Percentiles rank a stretch among this genome's conserved stretches.
Conservation (phyloP, 2,888 invertebrate species). For the Drosophila paramelanica region DNA sequence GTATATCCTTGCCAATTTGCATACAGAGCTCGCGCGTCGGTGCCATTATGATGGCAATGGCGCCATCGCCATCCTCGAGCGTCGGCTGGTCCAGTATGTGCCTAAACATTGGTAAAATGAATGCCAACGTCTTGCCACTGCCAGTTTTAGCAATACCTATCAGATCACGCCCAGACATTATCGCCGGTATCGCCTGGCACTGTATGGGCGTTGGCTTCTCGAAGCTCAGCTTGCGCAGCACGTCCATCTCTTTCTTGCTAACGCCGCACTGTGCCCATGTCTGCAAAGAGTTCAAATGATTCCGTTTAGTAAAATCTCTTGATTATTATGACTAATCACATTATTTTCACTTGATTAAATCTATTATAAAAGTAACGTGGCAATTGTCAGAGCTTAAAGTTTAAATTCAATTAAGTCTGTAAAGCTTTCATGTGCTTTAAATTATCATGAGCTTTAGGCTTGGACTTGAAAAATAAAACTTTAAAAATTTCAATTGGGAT, state of each 20-base stretch:
- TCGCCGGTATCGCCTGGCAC: slow-evolving; percentile 97
- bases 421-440: too few relatives aligned
- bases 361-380: too few relatives aligned
- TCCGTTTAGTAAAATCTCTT: not conserved
- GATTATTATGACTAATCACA: too few relatives aligned
- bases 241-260: slow-evolving; percentile 96
- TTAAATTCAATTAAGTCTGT: too few relatives aligned
- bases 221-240: slow-evolving; percentile 94
- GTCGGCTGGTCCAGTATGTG: slow-evolving; percentile 97
- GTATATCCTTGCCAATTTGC: slow-evolving; percentile 99
- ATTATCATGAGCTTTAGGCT: too few relatives aligned
- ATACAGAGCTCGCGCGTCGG: slow-evolving; percentile 99
- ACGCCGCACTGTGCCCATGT: slow-evolving; percentile 99
- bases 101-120: slow-evolving; percentile 97
- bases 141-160: slow-evolving; percentile 99
- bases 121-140: slow-evolving; percentile 99
- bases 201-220: slow-evolving; percentile 99
- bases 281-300: slow-evolving; percentile 56
- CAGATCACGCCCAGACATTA: slow-evolving; percentile 98
- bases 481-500: too few relatives aligned
- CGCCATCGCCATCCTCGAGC: slow-evolving; percentile 98
- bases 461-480: too few relatives aligned
- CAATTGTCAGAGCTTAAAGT: too few relatives aligned
- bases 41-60: slow-evolving; percentile 98
- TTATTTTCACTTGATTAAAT: too few relatives aligned